Conservation (phyloP, 2,797 vertebrate species). For the Danio jaintianensis region DNA sequence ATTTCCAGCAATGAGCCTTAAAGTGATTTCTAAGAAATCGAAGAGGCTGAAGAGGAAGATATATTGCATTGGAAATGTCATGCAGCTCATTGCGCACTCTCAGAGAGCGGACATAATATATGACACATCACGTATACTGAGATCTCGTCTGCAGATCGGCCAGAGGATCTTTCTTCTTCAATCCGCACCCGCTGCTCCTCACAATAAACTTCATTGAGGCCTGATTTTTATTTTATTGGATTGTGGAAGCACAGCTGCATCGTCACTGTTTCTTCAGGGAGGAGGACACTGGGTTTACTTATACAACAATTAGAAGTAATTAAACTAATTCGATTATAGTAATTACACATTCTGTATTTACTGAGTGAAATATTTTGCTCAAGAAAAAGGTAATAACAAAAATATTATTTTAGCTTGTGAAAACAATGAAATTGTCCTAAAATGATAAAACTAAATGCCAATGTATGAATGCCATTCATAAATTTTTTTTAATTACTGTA, state of each 20-base stretch:
- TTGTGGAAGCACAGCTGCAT: slow-evolving; percentile 28
- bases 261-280: slow-evolving; percentile 16
- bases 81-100: slow-evolving; percentile 20
- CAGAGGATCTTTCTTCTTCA: slow-evolving; percentile 9
- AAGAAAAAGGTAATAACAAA: neutral
- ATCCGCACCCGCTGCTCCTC: slow-evolving; percentile 38
- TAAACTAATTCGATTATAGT: too few species aligned
- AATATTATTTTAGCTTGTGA: neutral
- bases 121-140: slow-evolving; percentile 49
- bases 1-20: slow-evolving; percentile 15
- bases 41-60: slow-evolving; percentile 13
- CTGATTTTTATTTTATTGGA: slow-evolving; percentile 40
- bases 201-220: slow-evolving; percentile 38
- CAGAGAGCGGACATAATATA: slow-evolving; percentile 44
- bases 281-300: neutral
- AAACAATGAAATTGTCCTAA: too few species aligned
- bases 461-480: too few species aligned
- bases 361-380: neutral
- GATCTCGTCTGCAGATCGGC: slow-evolving; percentile 48
- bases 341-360: neutral
- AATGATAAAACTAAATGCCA: too few species aligned
- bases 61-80: slow-evolving; percentile 51
- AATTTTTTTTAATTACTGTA: too few species aligned
- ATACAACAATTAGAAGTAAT: too few species aligned
- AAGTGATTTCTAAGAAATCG: slow-evolving; percentile 29